Evolutionary conservation across 2,113 vertebrate species (phyloP).

Genomic region (Actenoides lindsayi): DNA sequence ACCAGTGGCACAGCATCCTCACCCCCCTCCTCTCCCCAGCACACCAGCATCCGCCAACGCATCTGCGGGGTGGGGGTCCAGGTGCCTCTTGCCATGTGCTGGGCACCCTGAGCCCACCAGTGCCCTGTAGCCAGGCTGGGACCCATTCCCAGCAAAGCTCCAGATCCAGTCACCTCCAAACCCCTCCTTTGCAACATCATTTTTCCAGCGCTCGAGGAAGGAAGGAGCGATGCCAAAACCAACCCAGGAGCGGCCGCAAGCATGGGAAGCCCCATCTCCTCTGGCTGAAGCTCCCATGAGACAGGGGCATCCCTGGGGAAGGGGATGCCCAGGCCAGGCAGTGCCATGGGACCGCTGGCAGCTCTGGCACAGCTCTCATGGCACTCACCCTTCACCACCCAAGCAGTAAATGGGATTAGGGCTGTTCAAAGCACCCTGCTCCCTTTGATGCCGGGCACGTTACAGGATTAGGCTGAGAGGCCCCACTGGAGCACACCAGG

Average conservation of each 20-base stretch:
- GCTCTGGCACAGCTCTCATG: rapidly evolving
- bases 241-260: neutral
- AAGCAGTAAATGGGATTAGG: constrained; percentile 39
- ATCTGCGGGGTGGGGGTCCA: neutral
- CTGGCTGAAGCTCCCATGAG: neutral
- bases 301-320: neutral
- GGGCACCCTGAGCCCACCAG: neutral
- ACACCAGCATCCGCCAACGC: rapidly evolving
- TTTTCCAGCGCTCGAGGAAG: neutral
- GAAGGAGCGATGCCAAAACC: neutral
- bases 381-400: neutral
- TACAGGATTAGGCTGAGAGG: neutral
- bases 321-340: neutral
- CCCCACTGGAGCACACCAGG: rapidly evolving
- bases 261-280: neutral
- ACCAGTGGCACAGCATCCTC: rapidly evolving
- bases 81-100: rapidly evolving
- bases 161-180: neutral
- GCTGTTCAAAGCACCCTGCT: neutral
- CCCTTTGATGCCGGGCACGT: neutral
- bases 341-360: rapidly evolving
- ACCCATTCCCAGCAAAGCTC: neutral
- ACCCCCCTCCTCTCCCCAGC: neutral
- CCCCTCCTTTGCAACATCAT: neutral
- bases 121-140: neutral